Conservation (phyloP, 2,113 vertebrate species). For the Lophotis ruficrista region DNA sequence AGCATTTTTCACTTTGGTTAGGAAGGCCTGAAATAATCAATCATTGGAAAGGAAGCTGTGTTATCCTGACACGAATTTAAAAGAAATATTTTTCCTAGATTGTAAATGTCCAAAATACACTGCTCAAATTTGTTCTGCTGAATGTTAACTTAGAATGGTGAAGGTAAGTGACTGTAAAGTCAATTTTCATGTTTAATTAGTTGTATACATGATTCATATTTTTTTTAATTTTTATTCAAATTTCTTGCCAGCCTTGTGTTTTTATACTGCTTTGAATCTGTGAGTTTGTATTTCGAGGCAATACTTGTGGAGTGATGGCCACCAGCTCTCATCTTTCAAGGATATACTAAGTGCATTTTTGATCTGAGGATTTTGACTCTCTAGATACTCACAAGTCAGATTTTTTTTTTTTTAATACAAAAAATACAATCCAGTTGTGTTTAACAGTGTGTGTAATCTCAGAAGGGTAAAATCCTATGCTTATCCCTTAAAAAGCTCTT, state of each 20-base stretch:
- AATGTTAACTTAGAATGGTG: slow-evolving; percentile 4
- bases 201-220: background rate
- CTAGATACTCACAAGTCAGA: background rate
- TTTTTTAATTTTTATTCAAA: background rate
- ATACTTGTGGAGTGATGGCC: background rate
- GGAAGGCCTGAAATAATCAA: slow-evolving; percentile 25
- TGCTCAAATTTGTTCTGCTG: slow-evolving; percentile 12
- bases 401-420: background rate
- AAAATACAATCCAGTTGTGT: background rate
- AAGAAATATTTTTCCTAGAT: slow-evolving; percentile 16
- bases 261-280: background rate
- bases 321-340: background rate
- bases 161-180: slow-evolving; percentile 44
- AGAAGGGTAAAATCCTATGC: background rate
- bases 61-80: background rate
- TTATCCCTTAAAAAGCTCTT: background rate
- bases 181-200: slow-evolving; percentile 33
- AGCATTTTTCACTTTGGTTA: slow-evolving; percentile 30
- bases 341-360: background rate
- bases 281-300: background rate
- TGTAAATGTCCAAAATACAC: slow-evolving; percentile 1
- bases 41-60: slow-evolving; percentile 22
- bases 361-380: background rate
- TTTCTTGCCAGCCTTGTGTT: background rate
- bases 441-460: background rate